Conservation (phyloP, 2,113 vertebrate genomes). For the Poecile atricapillus region DNA sequence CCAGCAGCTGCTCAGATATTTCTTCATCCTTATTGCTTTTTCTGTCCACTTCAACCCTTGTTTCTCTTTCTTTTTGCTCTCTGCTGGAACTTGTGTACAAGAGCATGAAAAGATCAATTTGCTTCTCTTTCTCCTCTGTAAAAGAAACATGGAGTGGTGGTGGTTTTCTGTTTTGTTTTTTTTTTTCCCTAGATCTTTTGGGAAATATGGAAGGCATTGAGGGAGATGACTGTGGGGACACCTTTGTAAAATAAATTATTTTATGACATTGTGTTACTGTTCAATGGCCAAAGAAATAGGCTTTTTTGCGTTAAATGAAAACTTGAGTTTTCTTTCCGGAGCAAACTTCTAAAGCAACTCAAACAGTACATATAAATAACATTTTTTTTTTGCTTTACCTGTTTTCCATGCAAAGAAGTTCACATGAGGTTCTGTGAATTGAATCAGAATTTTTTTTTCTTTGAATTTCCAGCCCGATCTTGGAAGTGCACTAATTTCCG, state of each 20-base stretch:
- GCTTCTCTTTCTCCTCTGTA: background rate
- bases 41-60: background rate
- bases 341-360: background rate
- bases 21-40: background rate
- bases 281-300: background rate
- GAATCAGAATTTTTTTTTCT: background rate
- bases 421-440: background rate
- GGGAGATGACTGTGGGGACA: background rate
- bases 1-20: background rate
- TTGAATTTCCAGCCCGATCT: slow-evolving; percentile 54
- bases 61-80: background rate
- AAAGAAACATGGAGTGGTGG: background rate
- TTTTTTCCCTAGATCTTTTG: background rate
- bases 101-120: background rate
- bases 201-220: background rate
- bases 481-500: slow-evolving; percentile 79
- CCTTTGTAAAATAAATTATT: background rate
- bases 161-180: background rate
- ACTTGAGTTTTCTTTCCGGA: background rate
- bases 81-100: background rate
- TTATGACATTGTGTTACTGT: background rate
- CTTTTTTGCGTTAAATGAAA: background rate
- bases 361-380: background rate
- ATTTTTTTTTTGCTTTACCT: background rate
- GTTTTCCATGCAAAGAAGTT: background rate